Evolutionary conservation across 2,888 invertebrate species (phyloP).

Genomic region (Cephus nigrinus): DNA sequence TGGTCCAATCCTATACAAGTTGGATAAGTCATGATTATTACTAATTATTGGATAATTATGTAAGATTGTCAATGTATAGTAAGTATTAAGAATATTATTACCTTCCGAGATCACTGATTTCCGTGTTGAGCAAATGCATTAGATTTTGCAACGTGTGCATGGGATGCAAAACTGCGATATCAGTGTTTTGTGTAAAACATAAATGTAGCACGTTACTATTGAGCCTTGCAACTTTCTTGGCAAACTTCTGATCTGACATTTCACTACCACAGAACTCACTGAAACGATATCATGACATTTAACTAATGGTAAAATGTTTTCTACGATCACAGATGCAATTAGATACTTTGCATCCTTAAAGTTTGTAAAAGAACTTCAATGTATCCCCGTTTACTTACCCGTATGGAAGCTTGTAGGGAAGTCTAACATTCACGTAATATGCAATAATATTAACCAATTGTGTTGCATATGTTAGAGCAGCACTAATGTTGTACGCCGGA

Average conservation of each 20-base stretch:
- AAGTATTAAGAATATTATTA: constrained; percentile 49
- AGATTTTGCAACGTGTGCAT: constrained; percentile 80
- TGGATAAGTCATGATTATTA: constrained; percentile 11
- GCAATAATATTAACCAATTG: constrained; percentile 86
- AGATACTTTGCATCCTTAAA: not conserved
- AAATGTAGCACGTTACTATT: constrained; percentile 84
- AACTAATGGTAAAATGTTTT: not conserved
- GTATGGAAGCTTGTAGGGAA: constrained; percentile 81
- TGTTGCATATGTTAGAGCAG: constrained; percentile 86
- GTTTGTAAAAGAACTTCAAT: not conserved
- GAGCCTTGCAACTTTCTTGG: constrained; percentile 79
- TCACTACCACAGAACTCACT: constrained; percentile 86
- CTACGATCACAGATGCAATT: not conserved
- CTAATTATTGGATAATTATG: not conserved
- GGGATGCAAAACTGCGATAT: constrained; percentile 73
- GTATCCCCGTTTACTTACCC: constrained; percentile 65
- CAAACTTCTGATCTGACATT: constrained; percentile 78
- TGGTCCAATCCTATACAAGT: constrained; percentile 70
- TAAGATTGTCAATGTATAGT: not conserved
- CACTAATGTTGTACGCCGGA: constrained; percentile 79
- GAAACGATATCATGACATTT: constrained; percentile 56
- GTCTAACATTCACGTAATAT: constrained; percentile 82
- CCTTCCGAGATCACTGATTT: constrained; percentile 80
- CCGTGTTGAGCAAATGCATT: constrained; percentile 75
- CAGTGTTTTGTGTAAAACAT: constrained; percentile 81